A percentile compares a stretch with the other conserved stretches of the same genome.
phyloP scores from a whole-genome alignment of 2,888 invertebrate genomes.

The Eupithecia abbreviata region DNA sequence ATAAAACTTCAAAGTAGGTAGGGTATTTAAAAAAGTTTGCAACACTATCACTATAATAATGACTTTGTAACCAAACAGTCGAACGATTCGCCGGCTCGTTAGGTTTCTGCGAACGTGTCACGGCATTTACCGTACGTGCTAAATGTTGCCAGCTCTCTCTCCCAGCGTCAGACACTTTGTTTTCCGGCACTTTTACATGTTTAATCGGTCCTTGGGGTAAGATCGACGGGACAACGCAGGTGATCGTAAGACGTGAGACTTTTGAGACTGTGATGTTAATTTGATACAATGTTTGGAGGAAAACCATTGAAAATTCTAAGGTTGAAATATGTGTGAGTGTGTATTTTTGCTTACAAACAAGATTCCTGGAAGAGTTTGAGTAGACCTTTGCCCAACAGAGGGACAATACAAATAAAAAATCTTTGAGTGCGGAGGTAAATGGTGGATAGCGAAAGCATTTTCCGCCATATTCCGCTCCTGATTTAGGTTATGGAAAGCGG shows the following conservation, averaged over 20 bases:
- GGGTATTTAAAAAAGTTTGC: background rate
- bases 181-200: slow-evolving; percentile 81
- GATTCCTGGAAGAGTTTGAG: background rate
- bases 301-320: too few species aligned
- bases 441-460: background rate
- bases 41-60: slow-evolving; percentile 17
- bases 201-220: slow-evolving; percentile 76
- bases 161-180: slow-evolving; percentile 71
- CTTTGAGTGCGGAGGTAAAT: background rate
- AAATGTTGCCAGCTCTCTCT: slow-evolving; percentile 65
- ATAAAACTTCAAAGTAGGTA: too few species aligned
- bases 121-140: slow-evolving; percentile 76
- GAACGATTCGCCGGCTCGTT: slow-evolving; percentile 64
- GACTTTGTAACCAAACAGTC: slow-evolving; percentile 40
- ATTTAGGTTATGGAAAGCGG: background rate
- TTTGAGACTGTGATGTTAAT: slow-evolving; percentile 22
- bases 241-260: slow-evolving; percentile 39
- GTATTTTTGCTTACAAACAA: background rate
- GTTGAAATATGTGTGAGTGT: too few species aligned
- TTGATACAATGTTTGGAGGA: slow-evolving; percentile 25
- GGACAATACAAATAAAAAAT: background rate
- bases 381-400: background rate
- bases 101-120: slow-evolving; percentile 76
- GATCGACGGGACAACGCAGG: slow-evolving; percentile 44
- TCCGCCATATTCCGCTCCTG: background rate